Evolutionary conservation across 1,140 invertebrate species (phyloP).

Genomic region (Tachypleus tridentatus): DNA sequence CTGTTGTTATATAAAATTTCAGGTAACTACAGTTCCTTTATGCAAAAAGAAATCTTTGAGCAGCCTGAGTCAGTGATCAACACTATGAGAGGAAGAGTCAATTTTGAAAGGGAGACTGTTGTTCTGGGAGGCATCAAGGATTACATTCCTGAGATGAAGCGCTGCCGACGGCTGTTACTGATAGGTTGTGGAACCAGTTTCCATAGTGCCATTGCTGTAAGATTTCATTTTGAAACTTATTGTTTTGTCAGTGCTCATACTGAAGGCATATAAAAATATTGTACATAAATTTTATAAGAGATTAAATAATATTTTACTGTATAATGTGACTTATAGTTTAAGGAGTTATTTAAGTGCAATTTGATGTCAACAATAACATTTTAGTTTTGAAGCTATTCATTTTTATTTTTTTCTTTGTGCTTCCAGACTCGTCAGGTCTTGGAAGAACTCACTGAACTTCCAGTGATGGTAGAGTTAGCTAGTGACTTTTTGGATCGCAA

Average conservation of each 20-base stretch:
- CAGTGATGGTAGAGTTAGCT: conserved; percentile 97
- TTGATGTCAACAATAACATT: too few relatives aligned
- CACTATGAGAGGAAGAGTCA: conserved; percentile 96
- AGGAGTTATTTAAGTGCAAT: too few relatives aligned
- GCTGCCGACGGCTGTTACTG: conserved; percentile 87
- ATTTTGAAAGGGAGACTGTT: conserved; percentile 63
- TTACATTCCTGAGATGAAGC: conserved; percentile 92
- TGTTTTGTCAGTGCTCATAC: too few relatives aligned
- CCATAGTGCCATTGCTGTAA: conserved; percentile 86
- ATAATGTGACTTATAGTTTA: too few relatives aligned
- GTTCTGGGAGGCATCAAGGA: conserved; percentile 83
- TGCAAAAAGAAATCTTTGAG: conserved; percentile 99
- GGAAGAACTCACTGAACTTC: conserved; percentile 95
- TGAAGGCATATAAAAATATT: too few relatives aligned
- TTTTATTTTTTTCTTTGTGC: neutral
- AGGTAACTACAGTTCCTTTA: conserved; percentile 93
- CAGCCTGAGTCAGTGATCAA: conserved; percentile 98
- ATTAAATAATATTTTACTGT: too few relatives aligned
- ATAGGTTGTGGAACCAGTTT: conserved; percentile 99
- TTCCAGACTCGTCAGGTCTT: conserved; percentile 76
- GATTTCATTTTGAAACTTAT: conserved; percentile 4
- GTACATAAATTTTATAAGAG: too few relatives aligned
- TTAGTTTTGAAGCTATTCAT: too few relatives aligned
- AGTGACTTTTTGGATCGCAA: conserved; percentile 96
- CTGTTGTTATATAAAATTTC: conserved; percentile 14